Base-by-base conservation (phyloP, 2,888 invertebrate genomes). In the Geotrupes spiniger region DNA sequence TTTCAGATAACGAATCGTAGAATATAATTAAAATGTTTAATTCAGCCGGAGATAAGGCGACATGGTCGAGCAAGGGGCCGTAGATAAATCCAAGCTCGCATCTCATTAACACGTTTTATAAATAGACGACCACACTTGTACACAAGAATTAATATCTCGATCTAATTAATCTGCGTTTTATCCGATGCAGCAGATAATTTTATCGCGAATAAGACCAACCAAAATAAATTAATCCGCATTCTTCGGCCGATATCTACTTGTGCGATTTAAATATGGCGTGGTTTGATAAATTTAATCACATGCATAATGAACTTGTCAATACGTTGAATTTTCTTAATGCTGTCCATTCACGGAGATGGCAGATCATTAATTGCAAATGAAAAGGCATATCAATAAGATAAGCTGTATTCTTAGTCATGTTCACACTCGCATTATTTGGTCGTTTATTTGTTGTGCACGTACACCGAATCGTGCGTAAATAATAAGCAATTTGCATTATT, bases 231-330 rank as follows among this genome's bases (percentile, higher is more conserved):
- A 27, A 36, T 36, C 36, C 14, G 28, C 43, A 36, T 36, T 42
- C 42, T 33, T 21, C 2, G 10, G 16, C 10, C 36, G 28, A 14
- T 44, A 36, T 44, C 27, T 36, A 44, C 28, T 16, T 37, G 29
- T 31, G 44, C 42, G 46, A 47, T 50, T 49, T 52, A 29, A 52
- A 49, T 52, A 50, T 45, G 38, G 51, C 41, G 42, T 15, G 31
- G 40, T 53, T 44, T 52, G 53, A 58, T 56, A 53, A 58, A 50
- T 54, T 49, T 49, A 51, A 57, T 57, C 51, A 46, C 42, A 48
- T 46, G 37, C 48, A 51, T 56, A 56, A 58, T 58, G 56, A 58
- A 58, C 56, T 53, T 55, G 58, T 58, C 58, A 55, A 54, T 54
- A 49, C 47, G 45, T 39, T 36, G 46, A 51, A 46, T 44, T 56